Evolutionary conservation across 2,888 invertebrate species (phyloP).

Genomic region (Ennomos fuscantarius): DNA sequence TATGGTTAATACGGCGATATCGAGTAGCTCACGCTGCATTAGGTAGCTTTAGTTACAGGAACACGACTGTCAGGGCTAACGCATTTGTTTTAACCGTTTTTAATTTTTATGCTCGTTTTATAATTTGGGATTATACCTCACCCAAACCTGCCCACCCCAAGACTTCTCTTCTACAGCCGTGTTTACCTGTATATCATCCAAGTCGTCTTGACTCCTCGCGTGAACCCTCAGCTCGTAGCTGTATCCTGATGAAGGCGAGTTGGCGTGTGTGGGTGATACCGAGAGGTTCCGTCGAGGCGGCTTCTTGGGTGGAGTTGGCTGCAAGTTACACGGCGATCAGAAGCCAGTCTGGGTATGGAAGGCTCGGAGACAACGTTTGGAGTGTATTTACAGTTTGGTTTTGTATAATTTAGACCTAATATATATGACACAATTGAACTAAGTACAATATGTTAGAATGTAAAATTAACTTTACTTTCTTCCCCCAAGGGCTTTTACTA

Average conservation of each 20-base stretch:
- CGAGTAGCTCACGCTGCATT: no score
- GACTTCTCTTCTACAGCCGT: background rate
- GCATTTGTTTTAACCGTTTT: no score
- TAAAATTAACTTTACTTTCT: no score
- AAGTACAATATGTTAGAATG: no score
- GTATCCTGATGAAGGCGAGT: slow-evolving; percentile 81
- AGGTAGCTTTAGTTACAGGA: no score
- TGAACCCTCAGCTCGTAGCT: slow-evolving; percentile 87
- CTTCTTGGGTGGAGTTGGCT: slow-evolving; percentile 95
- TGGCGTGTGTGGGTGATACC: slow-evolving; percentile 93
- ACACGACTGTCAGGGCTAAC: no score
- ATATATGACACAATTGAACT: no score
- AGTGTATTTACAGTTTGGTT: background rate
- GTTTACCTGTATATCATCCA: slow-evolving; percentile 86
- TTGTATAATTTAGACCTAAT: no score
- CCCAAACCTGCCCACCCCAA: slow-evolving; percentile 6
- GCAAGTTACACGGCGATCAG: slow-evolving; percentile 49
- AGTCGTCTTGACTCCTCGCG: slow-evolving; percentile 89
- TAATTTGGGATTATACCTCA: background rate
- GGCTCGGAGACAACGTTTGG: background rate
- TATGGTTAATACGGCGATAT: no score
- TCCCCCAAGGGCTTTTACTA: no score
- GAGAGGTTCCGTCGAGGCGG: slow-evolving; percentile 94
- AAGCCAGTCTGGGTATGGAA: slow-evolving; percentile 1
- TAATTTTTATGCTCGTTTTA: no score